Evolutionary conservation across 1,140 invertebrate genomes (phyloP), one percentile per base, ranked within the genome.

Genomic region (Microplitis demolitor): DNA sequence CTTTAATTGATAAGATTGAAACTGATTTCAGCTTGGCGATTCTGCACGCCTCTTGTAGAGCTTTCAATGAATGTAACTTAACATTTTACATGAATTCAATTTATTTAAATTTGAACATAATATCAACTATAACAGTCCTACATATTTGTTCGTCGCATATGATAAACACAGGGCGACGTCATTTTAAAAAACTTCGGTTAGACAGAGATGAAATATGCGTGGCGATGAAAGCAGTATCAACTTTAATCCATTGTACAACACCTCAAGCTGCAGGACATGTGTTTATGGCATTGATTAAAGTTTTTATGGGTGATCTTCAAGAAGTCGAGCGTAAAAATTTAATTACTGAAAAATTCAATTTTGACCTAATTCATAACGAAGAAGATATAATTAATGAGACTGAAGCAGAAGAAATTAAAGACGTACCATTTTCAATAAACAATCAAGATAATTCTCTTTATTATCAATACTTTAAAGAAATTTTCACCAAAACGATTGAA

Each of bases 21-120:
- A 37, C 62, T 8, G 62, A 64, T 14, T 64, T 64, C 14, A 64
- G 62, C 35, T 64, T 64, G n/a, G 62, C 62, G 14, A n/a, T 64
- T 3, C 16, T 64, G 62, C 62, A 64, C 13, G 33, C 35, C 34
- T 31, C 13, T 16, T 64, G 31, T 39, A 31, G 13, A 11, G 62
- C 34, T 4, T 5, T 45, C 2, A 64, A 64, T 39, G 35, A 64
- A 16, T n/a, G 33, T 5, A 37, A 6, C 1, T n/a, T 64, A n/a
- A 45, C 35, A 13, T 4, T 0, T 64, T 39, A 37, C n/a, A 24
- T 64, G n/a, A 64, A 64, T 39, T n/a, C 4, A 8, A 9, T 39
- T 64, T 64, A 13, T n/a, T n/a, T 37, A 11, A 14, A 14, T 45
- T 11, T 0, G 11, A 4, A 11, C 0, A 16, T 4, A 37, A 0